phyloP scores from a whole-genome alignment of 1,140 invertebrate species.

The Nasonia vitripennis region DNA sequence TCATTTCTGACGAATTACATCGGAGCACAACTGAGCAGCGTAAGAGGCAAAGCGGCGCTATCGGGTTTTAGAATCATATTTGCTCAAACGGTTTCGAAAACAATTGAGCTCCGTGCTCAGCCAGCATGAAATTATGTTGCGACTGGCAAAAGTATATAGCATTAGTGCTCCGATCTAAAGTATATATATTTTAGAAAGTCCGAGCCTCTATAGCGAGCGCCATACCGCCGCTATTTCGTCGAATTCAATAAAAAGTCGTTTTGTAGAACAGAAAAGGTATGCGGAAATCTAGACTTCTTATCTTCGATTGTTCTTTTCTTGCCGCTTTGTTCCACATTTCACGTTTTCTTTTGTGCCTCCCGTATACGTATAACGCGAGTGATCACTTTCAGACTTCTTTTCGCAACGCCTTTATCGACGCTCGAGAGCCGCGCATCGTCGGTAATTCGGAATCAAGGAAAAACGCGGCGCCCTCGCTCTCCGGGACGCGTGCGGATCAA shows the following conservation, averaged over 20 bases:
- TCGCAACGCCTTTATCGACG: too few relatives aligned
- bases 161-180: constrained; percentile 3
- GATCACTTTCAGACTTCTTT: neutral
- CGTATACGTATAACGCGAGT: neutral
- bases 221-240: neutral
- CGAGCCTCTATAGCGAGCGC: neutral
- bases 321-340: neutral
- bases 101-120: neutral
- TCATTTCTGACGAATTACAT: too few relatives aligned
- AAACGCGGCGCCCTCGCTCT: too few relatives aligned
- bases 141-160: neutral
- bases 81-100: constrained; percentile 1
- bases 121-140: constrained; percentile 3
- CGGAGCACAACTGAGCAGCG: too few relatives aligned
- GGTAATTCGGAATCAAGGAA: neutral
- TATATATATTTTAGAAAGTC: neutral
- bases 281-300: constrained; percentile 3
- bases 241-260: constrained; percentile 4
- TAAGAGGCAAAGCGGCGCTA: neutral
- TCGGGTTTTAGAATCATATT: neutral
- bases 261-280: constrained; percentile 4
- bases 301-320: neutral
- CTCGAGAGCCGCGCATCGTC: neutral
- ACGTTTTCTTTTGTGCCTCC: neutral
- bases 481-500: neutral